phyloP scores from a whole-genome alignment of 2,797 vertebrate genomes.

The Mus minutoides region DNA sequence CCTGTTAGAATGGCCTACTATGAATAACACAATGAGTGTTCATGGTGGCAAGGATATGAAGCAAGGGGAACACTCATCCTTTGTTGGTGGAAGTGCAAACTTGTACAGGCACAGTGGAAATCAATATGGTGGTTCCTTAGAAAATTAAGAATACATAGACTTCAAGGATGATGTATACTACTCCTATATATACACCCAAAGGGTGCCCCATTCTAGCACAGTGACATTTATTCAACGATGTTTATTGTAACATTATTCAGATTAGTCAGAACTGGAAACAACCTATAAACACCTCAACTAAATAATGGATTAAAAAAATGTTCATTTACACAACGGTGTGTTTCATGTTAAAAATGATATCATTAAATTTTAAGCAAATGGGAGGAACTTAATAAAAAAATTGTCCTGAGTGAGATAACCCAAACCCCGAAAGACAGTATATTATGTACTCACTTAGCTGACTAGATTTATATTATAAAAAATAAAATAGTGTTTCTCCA shows the following conservation, averaged over 20 bases:
- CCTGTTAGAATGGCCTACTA: neutral
- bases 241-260: neutral
- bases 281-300: neutral
- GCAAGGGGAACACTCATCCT: neutral
- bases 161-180: neutral
- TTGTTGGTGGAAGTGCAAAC: neutral
- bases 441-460: neutral
- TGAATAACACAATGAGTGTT: too few species aligned
- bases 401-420: neutral
- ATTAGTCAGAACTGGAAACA: neutral
- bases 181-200: neutral
- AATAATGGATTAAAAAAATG: neutral
- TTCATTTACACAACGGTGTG: neutral
- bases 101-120: neutral
- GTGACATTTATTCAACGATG: neutral
- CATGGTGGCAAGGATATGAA: too few species aligned
- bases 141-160: neutral
- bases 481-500: neutral
- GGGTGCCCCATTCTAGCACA: neutral
- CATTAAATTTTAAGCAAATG: neutral
- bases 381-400: neutral
- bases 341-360: neutral
- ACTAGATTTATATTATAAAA: neutral
- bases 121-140: neutral
- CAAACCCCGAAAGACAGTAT: neutral